Conservation (phyloP, 2,113 vertebrate genomes). For the Anguilla japonica region DNA sequence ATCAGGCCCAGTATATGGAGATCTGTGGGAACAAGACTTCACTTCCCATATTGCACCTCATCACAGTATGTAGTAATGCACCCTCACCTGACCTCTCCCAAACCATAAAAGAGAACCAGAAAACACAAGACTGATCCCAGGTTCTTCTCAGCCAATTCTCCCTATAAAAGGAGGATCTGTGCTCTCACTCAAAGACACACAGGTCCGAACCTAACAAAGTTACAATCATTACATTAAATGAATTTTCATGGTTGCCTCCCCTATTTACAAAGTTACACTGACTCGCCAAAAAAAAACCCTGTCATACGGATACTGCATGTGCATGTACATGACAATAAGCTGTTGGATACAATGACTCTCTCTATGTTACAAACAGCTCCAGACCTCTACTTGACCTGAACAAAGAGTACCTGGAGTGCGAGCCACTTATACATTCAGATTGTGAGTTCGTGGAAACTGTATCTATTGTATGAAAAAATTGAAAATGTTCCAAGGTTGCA, state of each 20-base stretch:
- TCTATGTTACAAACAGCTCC: too few relatives aligned
- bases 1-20: too few relatives aligned
- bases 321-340: too few relatives aligned
- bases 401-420: too few relatives aligned
- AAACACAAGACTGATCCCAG: not conserved
- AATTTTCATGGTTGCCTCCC: not conserved
- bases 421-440: too few relatives aligned
- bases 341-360: too few relatives aligned
- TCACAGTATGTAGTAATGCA: not conserved
- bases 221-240: not conserved
- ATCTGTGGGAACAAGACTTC: not conserved
- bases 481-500: not conserved
- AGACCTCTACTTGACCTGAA: too few relatives aligned
- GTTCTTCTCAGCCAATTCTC: not conserved
- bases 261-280: not conserved
- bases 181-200: not conserved
- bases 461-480: not conserved
- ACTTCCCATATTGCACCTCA: not conserved
- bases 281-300: not conserved
- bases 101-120: not conserved
- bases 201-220: not conserved
- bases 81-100: not conserved
- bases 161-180: not conserved
- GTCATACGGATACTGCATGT: not conserved
- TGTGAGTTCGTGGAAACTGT: not conserved